These are phyloP conservation scores for Drosophila macrospina DNA, from an alignment of 2,888 invertebrate species.

Conservation along the genomic window DNA sequence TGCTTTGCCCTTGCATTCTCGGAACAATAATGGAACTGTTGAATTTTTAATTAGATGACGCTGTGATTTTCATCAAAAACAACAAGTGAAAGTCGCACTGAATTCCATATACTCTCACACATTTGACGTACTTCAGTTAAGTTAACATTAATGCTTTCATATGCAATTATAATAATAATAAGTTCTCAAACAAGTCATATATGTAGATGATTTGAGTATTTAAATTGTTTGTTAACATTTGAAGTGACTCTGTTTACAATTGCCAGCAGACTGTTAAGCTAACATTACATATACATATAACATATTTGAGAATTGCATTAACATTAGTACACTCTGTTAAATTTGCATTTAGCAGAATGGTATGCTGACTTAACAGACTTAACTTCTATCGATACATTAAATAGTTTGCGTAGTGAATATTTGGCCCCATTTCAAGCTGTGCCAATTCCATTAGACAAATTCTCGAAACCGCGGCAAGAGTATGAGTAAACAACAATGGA, in stretches of 20 bases:
- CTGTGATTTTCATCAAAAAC: slow-evolving; percentile 51
- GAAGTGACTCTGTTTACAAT: background rate
- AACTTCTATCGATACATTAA: background rate
- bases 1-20: slow-evolving; percentile 56
- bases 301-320: too few species aligned
- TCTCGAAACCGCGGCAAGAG: slow-evolving; percentile 16
- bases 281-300: background rate
- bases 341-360: background rate
- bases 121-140: background rate
- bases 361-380: background rate
- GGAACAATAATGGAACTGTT: slow-evolving; percentile 68
- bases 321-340: background rate
- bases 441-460: slow-evolving; percentile 9
- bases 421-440: slow-evolving; percentile 36
- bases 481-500: slow-evolving; percentile 39
- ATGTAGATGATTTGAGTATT: too few species aligned
- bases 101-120: slow-evolving; percentile 17
- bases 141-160: too few species aligned
- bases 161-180: too few species aligned
- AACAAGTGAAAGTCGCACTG: slow-evolving; percentile 10
- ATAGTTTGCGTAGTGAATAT: background rate
- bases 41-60: slow-evolving; percentile 80
- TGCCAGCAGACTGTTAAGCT: background rate
- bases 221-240: background rate
- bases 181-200: too few species aligned